A percentile compares a stretch with the other conserved stretches of the same genome.
Evolutionary conservation across 2,113 vertebrate genomes (phyloP).

Genomic region (Melanotaenia duboulayi): DNA sequence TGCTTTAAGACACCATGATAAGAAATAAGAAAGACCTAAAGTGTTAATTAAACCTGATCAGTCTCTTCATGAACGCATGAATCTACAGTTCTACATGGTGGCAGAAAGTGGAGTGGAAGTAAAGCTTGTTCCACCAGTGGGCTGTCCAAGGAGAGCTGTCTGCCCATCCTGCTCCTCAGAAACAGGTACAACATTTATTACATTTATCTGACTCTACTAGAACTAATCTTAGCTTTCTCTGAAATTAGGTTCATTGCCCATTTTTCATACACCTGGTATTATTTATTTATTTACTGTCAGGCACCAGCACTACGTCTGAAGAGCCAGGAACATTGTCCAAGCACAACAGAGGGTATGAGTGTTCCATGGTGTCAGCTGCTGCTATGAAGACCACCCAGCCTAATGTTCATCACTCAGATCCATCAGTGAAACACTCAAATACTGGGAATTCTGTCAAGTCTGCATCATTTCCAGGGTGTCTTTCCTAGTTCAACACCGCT

Average conservation of each 20-base stretch:
- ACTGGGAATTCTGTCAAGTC: slow-evolving; percentile 29
- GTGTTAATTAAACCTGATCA: not conserved
- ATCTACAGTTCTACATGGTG: slow-evolving; percentile 81
- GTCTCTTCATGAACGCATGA: not conserved
- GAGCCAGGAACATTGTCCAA: slow-evolving; percentile 40
- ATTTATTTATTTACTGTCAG: slow-evolving; percentile 42
- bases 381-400: slow-evolving; percentile 30
- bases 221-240: too few relatives aligned
- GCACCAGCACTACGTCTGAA: slow-evolving; percentile 49
- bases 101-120: slow-evolving; percentile 70
- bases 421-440: slow-evolving; percentile 39
- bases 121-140: slow-evolving; percentile 42
- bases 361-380: slow-evolving; percentile 42
- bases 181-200: slow-evolving; percentile 66
- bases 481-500: slow-evolving; percentile 20
- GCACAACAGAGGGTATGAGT: slow-evolving; percentile 60
- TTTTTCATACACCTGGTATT: not conserved
- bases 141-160: slow-evolving; percentile 66
- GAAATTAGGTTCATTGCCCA: not conserved
- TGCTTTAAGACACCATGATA: not conserved
- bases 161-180: slow-evolving; percentile 76
- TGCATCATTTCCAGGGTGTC: not conserved
- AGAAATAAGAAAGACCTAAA: not conserved
- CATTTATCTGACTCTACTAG: not conserved
- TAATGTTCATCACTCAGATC: slow-evolving; percentile 9